A percentile compares a stretch with the other conserved stretches of the same genome.
Evolutionary conservation across 1,140 invertebrate species (phyloP).

Genomic region (Bombus haemorrhoidalis): DNA sequence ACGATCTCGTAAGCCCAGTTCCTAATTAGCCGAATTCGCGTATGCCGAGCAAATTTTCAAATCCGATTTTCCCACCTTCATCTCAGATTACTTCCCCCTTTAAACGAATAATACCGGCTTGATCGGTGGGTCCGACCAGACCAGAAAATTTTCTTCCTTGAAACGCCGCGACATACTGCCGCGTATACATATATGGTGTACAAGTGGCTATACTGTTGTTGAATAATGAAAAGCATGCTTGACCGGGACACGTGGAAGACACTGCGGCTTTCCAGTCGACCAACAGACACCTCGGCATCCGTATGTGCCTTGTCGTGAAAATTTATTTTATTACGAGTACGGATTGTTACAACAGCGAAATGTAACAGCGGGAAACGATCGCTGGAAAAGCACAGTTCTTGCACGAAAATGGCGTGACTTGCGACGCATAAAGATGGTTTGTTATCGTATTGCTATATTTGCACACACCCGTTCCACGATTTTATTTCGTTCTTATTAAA

Average conservation of each 20-base stretch:
- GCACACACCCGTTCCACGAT: not conserved
- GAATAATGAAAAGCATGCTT: constrained; percentile 69
- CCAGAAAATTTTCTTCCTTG: not conserved
- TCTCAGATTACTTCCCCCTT: too few relatives aligned
- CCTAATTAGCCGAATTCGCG: too few relatives aligned
- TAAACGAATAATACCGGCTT: not conserved
- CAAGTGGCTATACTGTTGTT: constrained; percentile 58
- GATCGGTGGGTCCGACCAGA: not conserved
- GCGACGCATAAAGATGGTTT: constrained; percentile 11
- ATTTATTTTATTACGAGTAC: not conserved
- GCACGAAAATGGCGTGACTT: not conserved
- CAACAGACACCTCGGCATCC: constrained; percentile 52
- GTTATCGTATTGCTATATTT: not conserved
- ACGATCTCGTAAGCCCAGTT: too few relatives aligned
- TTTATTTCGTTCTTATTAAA: not conserved
- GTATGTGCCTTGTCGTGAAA: constrained; percentile 39
- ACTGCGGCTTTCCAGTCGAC: constrained; percentile 67
- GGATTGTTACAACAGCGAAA: not conserved
- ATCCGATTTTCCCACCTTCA: not conserved
- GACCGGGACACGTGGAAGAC: constrained; percentile 71
- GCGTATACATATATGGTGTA: not conserved
- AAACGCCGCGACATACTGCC: not conserved
- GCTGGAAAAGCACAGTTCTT: not conserved
- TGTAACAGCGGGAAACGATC: not conserved
- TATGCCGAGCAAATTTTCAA: too few relatives aligned